Conservation (phyloP, 2,888 invertebrate genomes). For the Aporophyla nigra region DNA sequence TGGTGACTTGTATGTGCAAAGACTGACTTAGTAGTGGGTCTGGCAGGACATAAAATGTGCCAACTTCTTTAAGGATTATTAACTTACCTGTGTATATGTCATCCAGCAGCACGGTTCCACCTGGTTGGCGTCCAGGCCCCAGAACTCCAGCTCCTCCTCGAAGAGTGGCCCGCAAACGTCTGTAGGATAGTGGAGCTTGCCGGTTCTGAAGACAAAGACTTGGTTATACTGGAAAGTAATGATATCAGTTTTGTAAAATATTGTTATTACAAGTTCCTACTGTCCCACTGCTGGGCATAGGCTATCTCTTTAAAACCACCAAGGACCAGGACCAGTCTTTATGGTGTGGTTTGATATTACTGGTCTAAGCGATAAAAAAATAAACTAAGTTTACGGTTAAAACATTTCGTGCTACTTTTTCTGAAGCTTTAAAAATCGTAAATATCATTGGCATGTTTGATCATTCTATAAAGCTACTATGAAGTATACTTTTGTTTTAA, state of each 20-base stretch:
- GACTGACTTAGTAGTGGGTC: too few relatives aligned
- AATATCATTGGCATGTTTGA: background rate
- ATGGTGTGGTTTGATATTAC: background rate
- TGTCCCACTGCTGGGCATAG: too few relatives aligned
- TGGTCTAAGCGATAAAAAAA: too few relatives aligned
- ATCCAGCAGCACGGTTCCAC: conserved; percentile 99
- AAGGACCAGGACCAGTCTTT: background rate
- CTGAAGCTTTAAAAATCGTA: background rate
- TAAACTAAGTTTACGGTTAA: too few relatives aligned
- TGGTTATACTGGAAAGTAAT: conserved; percentile 6
- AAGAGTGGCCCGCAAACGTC: conserved; percentile 99
- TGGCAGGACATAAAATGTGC: background rate
- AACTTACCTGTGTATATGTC: conserved; percentile 97
- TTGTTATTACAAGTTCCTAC: background rate
- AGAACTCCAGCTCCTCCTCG: conserved; percentile 99
- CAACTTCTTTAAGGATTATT: background rate
- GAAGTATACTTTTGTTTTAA: background rate
- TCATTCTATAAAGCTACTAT: too few relatives aligned
- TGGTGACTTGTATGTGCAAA: too few relatives aligned
- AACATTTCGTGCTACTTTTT: background rate
- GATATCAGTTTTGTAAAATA: background rate
- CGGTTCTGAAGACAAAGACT: conserved; percentile 92
- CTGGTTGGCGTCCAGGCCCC: conserved; percentile 99
- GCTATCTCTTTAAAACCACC: background rate
- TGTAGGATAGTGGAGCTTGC: conserved; percentile 99